Evolutionary conservation across 2,113 vertebrate genomes (phyloP).

Genomic region (Dasyurus viverrinus): DNA sequence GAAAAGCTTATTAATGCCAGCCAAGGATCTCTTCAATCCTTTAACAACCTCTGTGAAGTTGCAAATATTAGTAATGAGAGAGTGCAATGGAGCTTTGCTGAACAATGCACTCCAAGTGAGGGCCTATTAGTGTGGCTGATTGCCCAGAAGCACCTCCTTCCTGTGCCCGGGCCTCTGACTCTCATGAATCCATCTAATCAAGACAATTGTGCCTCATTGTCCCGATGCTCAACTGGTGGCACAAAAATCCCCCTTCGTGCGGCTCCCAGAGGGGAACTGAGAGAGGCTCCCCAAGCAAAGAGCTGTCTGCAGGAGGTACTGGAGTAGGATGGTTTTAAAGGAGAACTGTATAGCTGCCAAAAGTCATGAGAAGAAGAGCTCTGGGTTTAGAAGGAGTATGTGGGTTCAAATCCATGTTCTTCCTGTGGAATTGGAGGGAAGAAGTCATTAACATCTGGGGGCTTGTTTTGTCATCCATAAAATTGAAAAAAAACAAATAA

Average conservation of each 20-base stretch:
- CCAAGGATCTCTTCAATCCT: neutral
- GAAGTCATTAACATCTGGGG: neutral
- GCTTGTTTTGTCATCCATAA: slow-evolving; percentile 34
- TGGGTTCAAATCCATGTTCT: neutral
- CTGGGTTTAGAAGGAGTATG: neutral
- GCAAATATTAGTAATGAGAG: slow-evolving; percentile 60
- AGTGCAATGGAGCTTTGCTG: slow-evolving; percentile 45
- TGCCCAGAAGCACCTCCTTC: slow-evolving; percentile 72
- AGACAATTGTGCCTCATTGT: slow-evolving; percentile 48
- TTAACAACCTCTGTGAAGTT: slow-evolving; percentile 37
- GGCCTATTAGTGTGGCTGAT: slow-evolving; percentile 71
- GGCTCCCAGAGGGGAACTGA: slow-evolving; percentile 32
- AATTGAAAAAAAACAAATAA: neutral
- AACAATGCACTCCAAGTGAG: slow-evolving; percentile 65
- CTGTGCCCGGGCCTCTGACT: slow-evolving; percentile 49
- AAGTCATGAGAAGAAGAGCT: neutral
- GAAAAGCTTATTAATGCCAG: neutral
- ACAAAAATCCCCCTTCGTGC: neutral
- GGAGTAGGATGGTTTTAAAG: neutral
- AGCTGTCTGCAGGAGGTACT: neutral
- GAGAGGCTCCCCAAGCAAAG: slow-evolving; percentile 19
- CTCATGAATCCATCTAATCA: slow-evolving; percentile 63
- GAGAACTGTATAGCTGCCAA: neutral
- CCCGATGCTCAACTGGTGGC: slow-evolving; percentile 55
- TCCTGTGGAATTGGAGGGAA: neutral